phyloP scores from a whole-genome alignment of 2,797 vertebrate species.

The Sorex maritimensis region DNA sequence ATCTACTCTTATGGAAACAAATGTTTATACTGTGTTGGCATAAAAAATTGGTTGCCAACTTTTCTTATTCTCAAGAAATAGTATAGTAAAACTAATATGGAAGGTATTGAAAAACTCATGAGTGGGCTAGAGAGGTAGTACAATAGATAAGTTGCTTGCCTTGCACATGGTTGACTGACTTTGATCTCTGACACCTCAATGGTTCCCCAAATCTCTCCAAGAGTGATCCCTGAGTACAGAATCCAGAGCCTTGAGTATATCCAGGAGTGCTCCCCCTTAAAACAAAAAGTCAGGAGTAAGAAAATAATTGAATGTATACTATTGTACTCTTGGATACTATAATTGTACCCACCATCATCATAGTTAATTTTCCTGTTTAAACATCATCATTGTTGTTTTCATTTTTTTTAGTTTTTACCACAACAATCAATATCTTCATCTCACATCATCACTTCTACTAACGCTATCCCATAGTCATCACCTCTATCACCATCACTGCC shows the following conservation, averaged over 20 bases:
- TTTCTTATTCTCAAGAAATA: constrained; percentile 44
- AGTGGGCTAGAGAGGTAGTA: too few relatives aligned
- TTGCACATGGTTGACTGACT: too few relatives aligned
- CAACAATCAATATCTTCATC: neutral
- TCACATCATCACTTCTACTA: neutral
- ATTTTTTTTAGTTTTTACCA: constrained; percentile 27
- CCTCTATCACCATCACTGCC: neutral
- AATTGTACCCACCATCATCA: neutral
- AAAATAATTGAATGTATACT: neutral
- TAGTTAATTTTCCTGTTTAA: neutral
- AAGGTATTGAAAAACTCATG: neutral
- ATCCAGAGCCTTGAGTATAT: too few relatives aligned
- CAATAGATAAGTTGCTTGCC: too few relatives aligned
- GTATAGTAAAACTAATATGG: neutral
- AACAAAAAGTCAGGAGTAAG: too few relatives aligned
- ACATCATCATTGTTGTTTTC: neutral
- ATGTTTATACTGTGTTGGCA: neutral
- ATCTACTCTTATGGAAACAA: constrained; percentile 48
- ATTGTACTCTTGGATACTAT: neutral
- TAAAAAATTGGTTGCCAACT: neutral
- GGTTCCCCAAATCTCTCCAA: too few relatives aligned
- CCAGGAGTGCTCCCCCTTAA: too few relatives aligned
- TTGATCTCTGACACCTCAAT: too few relatives aligned
- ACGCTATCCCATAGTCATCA: neutral
- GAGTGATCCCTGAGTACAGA: too few relatives aligned